Conservation (phyloP, 2,113 vertebrate genomes). For the Suricata suricatta region DNA sequence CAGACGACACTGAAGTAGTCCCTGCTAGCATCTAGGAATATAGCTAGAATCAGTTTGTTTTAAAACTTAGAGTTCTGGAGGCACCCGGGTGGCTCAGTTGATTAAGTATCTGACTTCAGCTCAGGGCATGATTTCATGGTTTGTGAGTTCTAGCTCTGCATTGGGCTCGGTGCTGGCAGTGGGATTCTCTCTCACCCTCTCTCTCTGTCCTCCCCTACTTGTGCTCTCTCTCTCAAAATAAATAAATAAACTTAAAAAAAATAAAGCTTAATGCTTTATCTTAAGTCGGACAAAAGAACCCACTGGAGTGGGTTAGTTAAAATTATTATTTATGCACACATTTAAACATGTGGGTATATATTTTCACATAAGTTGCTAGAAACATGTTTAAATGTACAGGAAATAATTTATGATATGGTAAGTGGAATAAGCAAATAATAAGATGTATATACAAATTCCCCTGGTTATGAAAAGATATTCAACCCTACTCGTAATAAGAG, state of each 20-base stretch:
- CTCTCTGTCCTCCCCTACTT: no score
- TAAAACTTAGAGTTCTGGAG: background rate
- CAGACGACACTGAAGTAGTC: background rate
- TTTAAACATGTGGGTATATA: background rate
- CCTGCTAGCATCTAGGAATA: background rate
- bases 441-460: background rate
- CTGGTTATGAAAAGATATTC: slow-evolving; percentile 33
- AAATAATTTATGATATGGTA: background rate
- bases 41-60: background rate
- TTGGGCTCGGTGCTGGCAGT: no score
- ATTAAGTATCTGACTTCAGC: no score
- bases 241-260: no score
- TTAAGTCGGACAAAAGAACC: background rate
- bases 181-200: no score
- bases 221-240: no score
- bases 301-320: background rate
- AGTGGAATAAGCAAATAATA: background rate
- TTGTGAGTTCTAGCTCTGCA: no score
- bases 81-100: no score
- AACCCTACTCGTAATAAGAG: background rate
- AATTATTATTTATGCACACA: background rate
- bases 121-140: no score
- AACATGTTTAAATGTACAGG: background rate
- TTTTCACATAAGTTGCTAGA: background rate
- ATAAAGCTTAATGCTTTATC: background rate